phyloP scores from a whole-genome alignment of 1,140 invertebrate species.

The Apis dorsata region DNA sequence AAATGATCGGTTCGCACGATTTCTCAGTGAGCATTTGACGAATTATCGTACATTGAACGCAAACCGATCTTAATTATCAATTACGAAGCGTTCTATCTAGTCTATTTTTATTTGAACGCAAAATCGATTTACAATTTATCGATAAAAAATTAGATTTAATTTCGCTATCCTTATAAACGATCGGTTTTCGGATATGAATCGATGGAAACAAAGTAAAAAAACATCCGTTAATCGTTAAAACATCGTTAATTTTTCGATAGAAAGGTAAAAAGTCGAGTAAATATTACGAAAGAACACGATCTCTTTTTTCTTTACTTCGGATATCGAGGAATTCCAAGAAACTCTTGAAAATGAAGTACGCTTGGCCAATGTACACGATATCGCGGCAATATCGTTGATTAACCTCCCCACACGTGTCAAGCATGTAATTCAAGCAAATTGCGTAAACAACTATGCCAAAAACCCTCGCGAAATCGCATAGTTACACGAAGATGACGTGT shows the following conservation, averaged over 20 bases:
- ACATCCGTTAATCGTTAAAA: neutral
- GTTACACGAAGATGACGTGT: conserved; percentile 10
- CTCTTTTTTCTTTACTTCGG: neutral
- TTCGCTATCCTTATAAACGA: neutral
- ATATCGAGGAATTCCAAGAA: conserved; percentile 23
- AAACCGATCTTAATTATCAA: neutral
- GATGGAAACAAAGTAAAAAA: neutral
- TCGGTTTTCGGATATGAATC: neutral
- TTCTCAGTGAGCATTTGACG: neutral
- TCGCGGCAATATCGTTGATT: conserved; percentile 18
- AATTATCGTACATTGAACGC: neutral
- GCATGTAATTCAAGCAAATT: conserved; percentile 29
- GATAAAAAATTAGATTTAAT: no score
- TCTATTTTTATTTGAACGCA: neutral
- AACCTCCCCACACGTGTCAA: neutral
- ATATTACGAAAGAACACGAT: neutral
- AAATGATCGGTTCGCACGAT: neutral
- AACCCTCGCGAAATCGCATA: conserved; percentile 41
- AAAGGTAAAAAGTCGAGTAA: neutral
- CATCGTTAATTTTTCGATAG: neutral
- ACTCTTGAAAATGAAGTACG: conserved; percentile 12
- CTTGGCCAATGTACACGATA: neutral
- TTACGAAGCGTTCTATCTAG: neutral
- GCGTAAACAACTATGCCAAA: conserved; percentile 42
- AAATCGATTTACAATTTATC: neutral